Base-by-base conservation (phyloP, 1,140 invertebrate species). In the Metaphire vulgaris region DNA sequence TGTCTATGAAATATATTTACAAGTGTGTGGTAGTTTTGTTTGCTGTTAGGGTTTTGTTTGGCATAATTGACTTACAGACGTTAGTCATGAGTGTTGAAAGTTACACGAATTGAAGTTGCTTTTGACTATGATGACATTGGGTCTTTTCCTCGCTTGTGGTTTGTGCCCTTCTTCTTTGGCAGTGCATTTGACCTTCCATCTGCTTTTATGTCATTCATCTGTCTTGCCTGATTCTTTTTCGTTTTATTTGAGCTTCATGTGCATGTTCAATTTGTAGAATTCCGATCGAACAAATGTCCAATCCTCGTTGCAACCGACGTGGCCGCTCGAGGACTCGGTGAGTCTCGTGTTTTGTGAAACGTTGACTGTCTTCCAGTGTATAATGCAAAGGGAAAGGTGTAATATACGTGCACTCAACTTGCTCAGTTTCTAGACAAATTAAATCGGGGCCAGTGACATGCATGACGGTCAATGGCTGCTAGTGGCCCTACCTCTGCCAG, bases 241-340 rank as follows among this genome's bases (percentile, higher is more conserved):
- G 33, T 71, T 21, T 71, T 31, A 16, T 14, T 31, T 15, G 26
- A 32, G 1, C 28, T 71, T 0, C 1, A 32, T 71, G 12, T 29
- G 67, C 6, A 68, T 1, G 0, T 71, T 71, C 31, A 14, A 32
- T 85, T 87, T 91, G 79, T 88, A 82, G 95, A 98, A 87, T 99
- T 99, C 89, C 91, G 95, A 81, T 90, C 90, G 82, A 95, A 95
- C 79, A 91, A 91, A 85, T 91, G 91, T 69, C 93, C 92, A 76
- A 97, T 99, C 82, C 88, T 99, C 75, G 93, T 99, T 69, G 97
- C 97, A 77, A 99, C 97, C 34, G 97, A 99, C 88, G 97, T 99
- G 79, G 97, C 97, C 69, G 96, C 97, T 30, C 89, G 97, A 82
- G 97, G 97, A 79, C 90, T 99, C 87, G 97, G 97, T 99, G 90